Evolutionary conservation across 1,140 invertebrate species (phyloP).

Genomic region (Aethina tumida): DNA sequence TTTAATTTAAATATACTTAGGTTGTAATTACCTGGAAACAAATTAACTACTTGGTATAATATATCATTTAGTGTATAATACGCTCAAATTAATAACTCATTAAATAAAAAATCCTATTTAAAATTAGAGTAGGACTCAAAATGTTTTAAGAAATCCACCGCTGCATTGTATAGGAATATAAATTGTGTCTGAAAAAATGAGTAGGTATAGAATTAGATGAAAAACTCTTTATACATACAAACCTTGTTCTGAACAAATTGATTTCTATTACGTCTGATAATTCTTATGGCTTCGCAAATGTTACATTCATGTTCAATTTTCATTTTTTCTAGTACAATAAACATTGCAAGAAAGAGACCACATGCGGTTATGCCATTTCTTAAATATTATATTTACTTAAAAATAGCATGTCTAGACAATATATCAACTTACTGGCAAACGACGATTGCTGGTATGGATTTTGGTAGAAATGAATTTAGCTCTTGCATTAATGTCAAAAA

Average conservation of each 20-base stretch:
- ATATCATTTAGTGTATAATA: too few species aligned
- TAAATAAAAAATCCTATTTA: too few species aligned
- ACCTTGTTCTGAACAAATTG: constrained; percentile 25
- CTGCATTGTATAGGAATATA: constrained; percentile 29
- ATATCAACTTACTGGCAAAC: constrained; percentile 21
- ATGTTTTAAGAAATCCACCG: constrained; percentile 23
- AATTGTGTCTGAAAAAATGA: constrained; percentile 29
- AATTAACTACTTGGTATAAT: too few species aligned
- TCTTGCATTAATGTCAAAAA: constrained; percentile 17
- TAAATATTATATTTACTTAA: constrained; percentile 6
- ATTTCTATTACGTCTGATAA: constrained; percentile 28
- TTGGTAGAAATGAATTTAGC: constrained; percentile 8
- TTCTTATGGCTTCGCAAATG: constrained; percentile 32
- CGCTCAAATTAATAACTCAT: too few species aligned
- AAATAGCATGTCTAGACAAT: too few species aligned
- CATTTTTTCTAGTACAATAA: constrained; percentile 34
- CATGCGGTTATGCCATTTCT: constrained; percentile 33
- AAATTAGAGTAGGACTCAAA: constrained; percentile 34
- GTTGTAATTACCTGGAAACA: too few species aligned
- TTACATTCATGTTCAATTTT: constrained; percentile 35
- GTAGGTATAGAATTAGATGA: not conserved
- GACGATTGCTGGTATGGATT: constrained; percentile 10
- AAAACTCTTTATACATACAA: not conserved
- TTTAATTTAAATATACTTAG: too few species aligned
- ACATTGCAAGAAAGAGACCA: constrained; percentile 31